Evolutionary conservation across 2,888 invertebrate species (phyloP).

Genomic region (Muschampia plurimacula): DNA sequence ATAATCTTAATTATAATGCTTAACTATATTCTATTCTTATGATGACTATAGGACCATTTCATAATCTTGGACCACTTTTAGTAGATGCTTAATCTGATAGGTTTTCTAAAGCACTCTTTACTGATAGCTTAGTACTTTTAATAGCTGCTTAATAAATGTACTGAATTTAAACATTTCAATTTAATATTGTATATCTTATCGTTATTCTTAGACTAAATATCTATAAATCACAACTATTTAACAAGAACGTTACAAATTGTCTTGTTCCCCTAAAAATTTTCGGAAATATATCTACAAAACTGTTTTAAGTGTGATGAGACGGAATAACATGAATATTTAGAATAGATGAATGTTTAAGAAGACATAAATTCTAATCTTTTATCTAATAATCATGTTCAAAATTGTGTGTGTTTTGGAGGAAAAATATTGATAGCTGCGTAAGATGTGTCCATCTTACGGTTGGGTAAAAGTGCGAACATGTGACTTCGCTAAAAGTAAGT

Average conservation of each 20-base stretch:
- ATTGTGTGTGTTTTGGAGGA: too few relatives aligned
- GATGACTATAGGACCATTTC: conserved; percentile 53
- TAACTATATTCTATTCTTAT: conserved; percentile 38
- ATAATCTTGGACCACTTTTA: conserved; percentile 46
- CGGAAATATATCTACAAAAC: neutral
- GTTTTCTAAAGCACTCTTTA: conserved; percentile 18
- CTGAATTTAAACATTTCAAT: too few relatives aligned
- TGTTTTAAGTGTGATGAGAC: neutral
- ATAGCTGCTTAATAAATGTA: neutral
- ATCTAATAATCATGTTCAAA: too few relatives aligned
- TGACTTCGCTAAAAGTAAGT: too few relatives aligned
- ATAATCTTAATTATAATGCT: neutral
- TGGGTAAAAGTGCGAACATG: too few relatives aligned
- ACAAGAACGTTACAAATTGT: neutral
- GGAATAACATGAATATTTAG: conserved; percentile 21
- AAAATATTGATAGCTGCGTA: too few relatives aligned
- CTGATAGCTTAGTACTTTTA: neutral
- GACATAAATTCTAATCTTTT: too few relatives aligned
- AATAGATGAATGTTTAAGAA: neutral
- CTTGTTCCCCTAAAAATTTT: neutral
- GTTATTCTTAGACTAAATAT: too few relatives aligned
- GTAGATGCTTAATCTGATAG: conserved; percentile 25
- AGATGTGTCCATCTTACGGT: too few relatives aligned
- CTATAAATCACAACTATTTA: neutral
- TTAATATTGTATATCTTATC: too few relatives aligned